Conservation (phyloP, 2,797 vertebrate species). For the Halcyon chelicuti region DNA sequence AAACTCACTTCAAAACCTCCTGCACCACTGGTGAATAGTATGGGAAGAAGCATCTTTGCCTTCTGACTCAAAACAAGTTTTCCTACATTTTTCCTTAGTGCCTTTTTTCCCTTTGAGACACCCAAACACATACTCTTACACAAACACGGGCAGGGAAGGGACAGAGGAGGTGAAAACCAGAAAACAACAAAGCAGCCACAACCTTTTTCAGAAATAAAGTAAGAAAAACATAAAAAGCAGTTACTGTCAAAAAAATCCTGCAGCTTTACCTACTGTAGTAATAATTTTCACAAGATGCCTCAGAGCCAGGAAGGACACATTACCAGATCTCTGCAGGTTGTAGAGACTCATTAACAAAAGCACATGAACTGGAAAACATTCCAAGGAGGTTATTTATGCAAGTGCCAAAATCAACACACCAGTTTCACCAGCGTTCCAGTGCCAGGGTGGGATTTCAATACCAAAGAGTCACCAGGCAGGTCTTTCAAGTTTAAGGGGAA, state of each 20-base stretch:
- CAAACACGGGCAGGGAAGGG: not conserved
- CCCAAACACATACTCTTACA: not conserved
- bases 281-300: not conserved
- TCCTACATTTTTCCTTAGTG: not conserved
- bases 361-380: slow-evolving; percentile 52
- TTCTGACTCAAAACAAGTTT: not conserved
- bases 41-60: not conserved
- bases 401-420: slow-evolving; percentile 64
- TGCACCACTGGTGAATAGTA: not conserved
- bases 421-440: slow-evolving; percentile 37
- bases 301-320: slow-evolving; percentile 2
- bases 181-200: not conserved
- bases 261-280: not conserved
- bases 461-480: slow-evolving; percentile 47
- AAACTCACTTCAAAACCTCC: not conserved
- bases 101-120: not conserved
- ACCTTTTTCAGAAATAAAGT: not conserved
- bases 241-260: not conserved
- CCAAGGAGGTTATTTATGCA: slow-evolving; percentile 64
- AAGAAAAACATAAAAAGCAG: not conserved
- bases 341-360: slow-evolving; percentile 42
- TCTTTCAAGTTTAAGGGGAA: slow-evolving; percentile 51
- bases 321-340: slow-evolving; percentile 34
- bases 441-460: slow-evolving; percentile 58
- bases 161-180: not conserved